Evolutionary conservation across 64 coral and sea anemone genomes (phyloP).

Genomic region (Orbicella faveolata): DNA sequence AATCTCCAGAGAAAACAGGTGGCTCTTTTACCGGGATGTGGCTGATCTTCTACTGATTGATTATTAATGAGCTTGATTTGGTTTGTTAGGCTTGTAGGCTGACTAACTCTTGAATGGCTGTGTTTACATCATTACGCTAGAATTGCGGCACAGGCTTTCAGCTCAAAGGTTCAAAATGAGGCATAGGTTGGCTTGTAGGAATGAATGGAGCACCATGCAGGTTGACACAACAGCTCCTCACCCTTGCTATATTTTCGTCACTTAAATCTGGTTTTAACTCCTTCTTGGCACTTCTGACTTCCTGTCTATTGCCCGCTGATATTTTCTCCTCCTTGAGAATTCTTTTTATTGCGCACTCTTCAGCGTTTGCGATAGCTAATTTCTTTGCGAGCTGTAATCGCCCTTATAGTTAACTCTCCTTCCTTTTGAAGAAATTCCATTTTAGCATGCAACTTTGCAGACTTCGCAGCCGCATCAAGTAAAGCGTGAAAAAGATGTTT

Average conservation of each 20-base stretch:
- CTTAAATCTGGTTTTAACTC: slow-evolving; percentile 40
- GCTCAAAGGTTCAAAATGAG: no score
- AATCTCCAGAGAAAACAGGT: no score
- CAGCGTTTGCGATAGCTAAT: slow-evolving; percentile 45
- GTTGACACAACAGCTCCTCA: no score
- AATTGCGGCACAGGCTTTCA: no score
- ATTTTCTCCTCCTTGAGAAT: slow-evolving; percentile 25
- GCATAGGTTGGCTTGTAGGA: no score
- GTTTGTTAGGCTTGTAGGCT: no score
- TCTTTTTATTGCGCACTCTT: slow-evolving; percentile 26
- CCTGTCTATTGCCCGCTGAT: neutral
- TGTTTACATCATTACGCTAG: no score
- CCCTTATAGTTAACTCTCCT: slow-evolving; percentile 26
- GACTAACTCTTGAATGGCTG: no score
- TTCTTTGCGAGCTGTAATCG: slow-evolving; percentile 57
- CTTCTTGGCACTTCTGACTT: neutral
- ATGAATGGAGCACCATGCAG: no score
- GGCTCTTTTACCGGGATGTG: no score
- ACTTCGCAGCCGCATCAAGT: neutral
- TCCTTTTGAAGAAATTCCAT: slow-evolving; percentile 55
- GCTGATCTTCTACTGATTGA: no score
- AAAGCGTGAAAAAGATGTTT: neutral
- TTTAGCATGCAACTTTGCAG: slow-evolving; percentile 24
- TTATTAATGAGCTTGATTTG: no score
- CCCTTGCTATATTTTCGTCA: slow-evolving; percentile 6